Evolutionary conservation across 2,797 vertebrate species (phyloP).

Genomic region (Oreonectes daqikongensis): DNA sequence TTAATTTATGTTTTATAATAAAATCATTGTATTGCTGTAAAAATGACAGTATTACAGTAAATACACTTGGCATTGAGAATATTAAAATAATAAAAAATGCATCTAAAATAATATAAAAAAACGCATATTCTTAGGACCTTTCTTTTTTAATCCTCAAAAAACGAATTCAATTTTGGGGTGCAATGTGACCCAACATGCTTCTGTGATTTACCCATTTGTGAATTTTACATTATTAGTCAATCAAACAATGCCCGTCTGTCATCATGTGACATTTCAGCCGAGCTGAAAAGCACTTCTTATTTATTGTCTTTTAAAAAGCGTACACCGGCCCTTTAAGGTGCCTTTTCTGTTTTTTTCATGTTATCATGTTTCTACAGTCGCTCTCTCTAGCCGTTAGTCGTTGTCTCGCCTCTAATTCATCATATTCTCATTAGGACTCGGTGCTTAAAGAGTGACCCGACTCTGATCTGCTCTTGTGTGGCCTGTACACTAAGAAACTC

Average conservation of each 20-base stretch:
- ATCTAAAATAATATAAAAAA: background rate
- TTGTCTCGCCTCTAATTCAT: slow-evolving; percentile 14
- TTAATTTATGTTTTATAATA: background rate
- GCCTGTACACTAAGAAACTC: slow-evolving; percentile 22
- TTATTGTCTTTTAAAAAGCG: slow-evolving; percentile 38
- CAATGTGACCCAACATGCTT: background rate
- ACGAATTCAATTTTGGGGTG: background rate
- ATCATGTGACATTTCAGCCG: slow-evolving; percentile 10
- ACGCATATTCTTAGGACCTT: background rate
- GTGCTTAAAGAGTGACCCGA: slow-evolving; percentile 30
- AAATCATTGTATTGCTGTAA: background rate
- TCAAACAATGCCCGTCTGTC: background rate
- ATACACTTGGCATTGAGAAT: too few species aligned
- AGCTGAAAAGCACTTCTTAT: slow-evolving; percentile 41
- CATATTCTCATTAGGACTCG: slow-evolving; percentile 9
- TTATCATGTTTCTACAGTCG: slow-evolving; percentile 22
- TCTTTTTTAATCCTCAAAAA: too few species aligned
- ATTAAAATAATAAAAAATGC: background rate
- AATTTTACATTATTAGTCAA: background rate
- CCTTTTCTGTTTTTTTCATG: background rate
- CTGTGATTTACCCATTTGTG: background rate
- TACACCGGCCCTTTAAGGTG: slow-evolving; percentile 23
- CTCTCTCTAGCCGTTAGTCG: background rate
- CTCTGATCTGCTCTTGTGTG: slow-evolving; percentile 7
- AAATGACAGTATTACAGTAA: background rate